Conservation (phyloP, 2,113 vertebrate genomes). For the Indicator indicator region DNA sequence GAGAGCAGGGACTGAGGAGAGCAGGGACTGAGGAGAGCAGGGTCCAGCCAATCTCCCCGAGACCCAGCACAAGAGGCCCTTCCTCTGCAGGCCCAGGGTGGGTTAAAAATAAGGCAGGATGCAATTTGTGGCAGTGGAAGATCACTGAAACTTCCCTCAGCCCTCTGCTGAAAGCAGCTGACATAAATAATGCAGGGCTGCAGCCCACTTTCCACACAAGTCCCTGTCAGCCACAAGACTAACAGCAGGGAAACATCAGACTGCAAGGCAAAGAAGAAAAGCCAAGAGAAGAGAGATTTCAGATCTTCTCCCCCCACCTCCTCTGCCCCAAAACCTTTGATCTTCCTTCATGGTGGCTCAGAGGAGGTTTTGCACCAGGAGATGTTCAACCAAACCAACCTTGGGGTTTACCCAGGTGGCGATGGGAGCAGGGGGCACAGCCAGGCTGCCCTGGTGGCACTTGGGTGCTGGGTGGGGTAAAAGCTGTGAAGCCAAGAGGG, state of each 20-base stretch:
- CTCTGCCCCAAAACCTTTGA: not conserved
- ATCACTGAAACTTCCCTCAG: not conserved
- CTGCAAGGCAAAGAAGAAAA: not conserved
- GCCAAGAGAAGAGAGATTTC: not conserved
- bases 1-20: too few relatives aligned
- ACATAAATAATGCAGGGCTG: conserved; percentile 46
- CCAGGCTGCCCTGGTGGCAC: not conserved
- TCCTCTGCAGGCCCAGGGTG: not conserved
- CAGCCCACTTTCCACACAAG: conserved; percentile 28
- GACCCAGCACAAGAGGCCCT: not conserved
- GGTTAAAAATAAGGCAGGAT: not conserved
- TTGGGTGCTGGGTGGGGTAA: not conserved
- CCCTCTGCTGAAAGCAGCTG: not conserved
- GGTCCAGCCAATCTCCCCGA: not conserved
- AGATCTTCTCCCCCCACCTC: not conserved
- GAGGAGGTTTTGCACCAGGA: not conserved
- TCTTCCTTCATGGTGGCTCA: not conserved
- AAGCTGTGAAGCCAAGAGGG: not conserved
- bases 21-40: too few relatives aligned
- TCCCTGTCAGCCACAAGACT: not conserved
- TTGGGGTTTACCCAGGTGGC: not conserved
- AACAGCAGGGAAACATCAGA: not conserved
- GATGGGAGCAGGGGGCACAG: not conserved
- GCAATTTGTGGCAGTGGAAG: not conserved
- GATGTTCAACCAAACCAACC: not conserved